Evolutionary conservation across 2,888 invertebrate genomes (phyloP).

Genomic region (Euclidia mi): DNA sequence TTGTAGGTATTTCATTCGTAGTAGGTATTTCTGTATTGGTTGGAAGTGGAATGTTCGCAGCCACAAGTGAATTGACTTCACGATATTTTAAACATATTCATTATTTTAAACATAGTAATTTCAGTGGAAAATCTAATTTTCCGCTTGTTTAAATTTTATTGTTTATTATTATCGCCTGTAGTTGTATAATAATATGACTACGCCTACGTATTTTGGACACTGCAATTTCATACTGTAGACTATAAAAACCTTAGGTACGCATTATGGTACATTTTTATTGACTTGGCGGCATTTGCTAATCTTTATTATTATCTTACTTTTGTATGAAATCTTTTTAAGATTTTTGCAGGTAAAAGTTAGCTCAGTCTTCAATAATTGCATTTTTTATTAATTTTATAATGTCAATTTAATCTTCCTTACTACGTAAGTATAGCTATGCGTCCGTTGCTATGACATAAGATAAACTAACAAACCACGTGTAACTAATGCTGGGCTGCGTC

Average conservation of each 20-base stretch:
- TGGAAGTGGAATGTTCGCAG: not conserved
- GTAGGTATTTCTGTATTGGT: constrained; percentile 1
- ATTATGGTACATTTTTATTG: not conserved
- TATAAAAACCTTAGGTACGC: not conserved
- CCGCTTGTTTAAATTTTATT: constrained; percentile 11
- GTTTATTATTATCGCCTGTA: constrained; percentile 7
- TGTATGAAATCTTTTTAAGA: too few species aligned
- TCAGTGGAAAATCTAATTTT: constrained; percentile 10
- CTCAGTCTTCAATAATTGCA: too few species aligned
- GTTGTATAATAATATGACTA: constrained; percentile 6
- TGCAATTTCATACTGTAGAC: constrained; percentile 4
- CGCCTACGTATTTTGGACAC: constrained; percentile 3
- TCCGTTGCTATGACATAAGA: too few species aligned
- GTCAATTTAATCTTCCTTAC: too few species aligned
- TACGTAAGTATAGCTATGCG: too few species aligned
- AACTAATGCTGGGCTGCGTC: too few species aligned
- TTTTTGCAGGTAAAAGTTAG: too few species aligned
- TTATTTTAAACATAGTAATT: constrained; percentile 6
- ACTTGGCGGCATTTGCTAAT: too few species aligned
- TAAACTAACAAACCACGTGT: too few species aligned
- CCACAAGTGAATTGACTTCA: constrained; percentile 4
- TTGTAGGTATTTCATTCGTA: not conserved
- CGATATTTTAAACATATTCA: constrained; percentile 5
- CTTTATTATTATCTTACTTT: too few species aligned
- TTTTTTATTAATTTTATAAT: too few species aligned